These are phyloP conservation scores for Dermatemys mawii DNA, from an alignment of 2,113 vertebrate species.

Conservation along the genomic window DNA sequence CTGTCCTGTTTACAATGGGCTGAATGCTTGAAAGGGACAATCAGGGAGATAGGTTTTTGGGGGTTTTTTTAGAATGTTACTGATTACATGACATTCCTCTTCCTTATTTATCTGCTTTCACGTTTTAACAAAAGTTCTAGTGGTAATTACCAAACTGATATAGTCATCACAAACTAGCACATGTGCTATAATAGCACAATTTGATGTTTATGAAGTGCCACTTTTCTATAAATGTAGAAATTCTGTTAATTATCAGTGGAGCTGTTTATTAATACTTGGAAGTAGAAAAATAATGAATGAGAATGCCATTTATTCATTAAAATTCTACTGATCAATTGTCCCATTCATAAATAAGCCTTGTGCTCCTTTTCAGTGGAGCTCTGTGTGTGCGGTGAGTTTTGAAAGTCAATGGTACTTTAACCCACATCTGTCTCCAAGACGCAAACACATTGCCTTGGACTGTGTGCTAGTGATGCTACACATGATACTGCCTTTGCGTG, in stretches of 20 bases:
- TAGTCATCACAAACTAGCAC: slow-evolving; percentile 77
- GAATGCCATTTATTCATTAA: slow-evolving; percentile 76
- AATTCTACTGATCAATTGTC: slow-evolving; percentile 72
- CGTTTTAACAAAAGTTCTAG: slow-evolving; percentile 71
- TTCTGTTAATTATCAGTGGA: slow-evolving; percentile 78
- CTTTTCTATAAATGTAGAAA: slow-evolving; percentile 81
- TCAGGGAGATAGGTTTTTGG: slow-evolving; percentile 51
- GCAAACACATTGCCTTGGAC: neutral
- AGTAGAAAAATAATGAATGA: slow-evolving; percentile 81
- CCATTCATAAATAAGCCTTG: slow-evolving; percentile 70
- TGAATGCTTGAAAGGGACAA: slow-evolving; percentile 65
- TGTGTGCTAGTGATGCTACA: neutral
- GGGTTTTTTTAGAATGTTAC: slow-evolving; percentile 70
- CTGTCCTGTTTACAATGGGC: slow-evolving; percentile 69
- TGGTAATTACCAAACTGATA: slow-evolving; percentile 78
- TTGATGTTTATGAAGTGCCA: slow-evolving; percentile 82
- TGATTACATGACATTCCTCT: slow-evolving; percentile 67
- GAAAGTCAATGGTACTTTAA: slow-evolving; percentile 63
- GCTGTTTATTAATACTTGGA: slow-evolving; percentile 81
- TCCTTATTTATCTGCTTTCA: slow-evolving; percentile 59
- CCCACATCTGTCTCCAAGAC: slow-evolving; percentile 4
- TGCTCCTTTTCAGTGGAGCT: slow-evolving; percentile 1
- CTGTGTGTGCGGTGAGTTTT: slow-evolving; percentile 53
- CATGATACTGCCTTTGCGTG: neutral
- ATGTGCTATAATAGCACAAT: slow-evolving; percentile 77